phyloP scores from a whole-genome alignment of 1,140 invertebrate genomes.

The Platyscapa corneri region DNA sequence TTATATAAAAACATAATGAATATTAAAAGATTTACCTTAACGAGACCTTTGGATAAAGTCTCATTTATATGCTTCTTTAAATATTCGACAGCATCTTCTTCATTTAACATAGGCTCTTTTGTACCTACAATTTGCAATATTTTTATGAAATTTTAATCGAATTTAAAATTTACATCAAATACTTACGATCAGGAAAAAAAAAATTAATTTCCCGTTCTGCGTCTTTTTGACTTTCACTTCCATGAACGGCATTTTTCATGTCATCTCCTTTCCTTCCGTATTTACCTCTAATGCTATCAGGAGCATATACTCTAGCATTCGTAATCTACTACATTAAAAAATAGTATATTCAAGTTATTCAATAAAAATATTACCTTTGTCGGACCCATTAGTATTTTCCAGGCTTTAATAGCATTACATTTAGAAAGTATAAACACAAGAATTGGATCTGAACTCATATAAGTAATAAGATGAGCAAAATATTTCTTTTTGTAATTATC shows the following conservation, averaged over 20 bases:
- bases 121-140: slow-evolving; percentile 12
- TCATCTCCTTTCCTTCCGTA: slow-evolving; percentile 81
- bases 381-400: slow-evolving; percentile 83
- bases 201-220: slow-evolving; percentile 90
- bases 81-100: slow-evolving; percentile 77
- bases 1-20: neutral
- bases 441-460: slow-evolving; percentile 84
- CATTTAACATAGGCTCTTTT: neutral
- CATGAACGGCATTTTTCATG: slow-evolving; percentile 86
- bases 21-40: slow-evolving; percentile 72
- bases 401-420: slow-evolving; percentile 80
- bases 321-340: neutral
- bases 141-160: neutral
- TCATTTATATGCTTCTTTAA: slow-evolving; percentile 80
- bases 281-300: slow-evolving; percentile 81
- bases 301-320: slow-evolving; percentile 76
- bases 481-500: slow-evolving; percentile 81
- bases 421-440: slow-evolving; percentile 82
- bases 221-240: slow-evolving; percentile 82
- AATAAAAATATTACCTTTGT: slow-evolving; percentile 68
- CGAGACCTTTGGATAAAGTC: slow-evolving; percentile 80
- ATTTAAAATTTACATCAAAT: neutral
- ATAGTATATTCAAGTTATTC: neutral
- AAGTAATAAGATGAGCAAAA: slow-evolving; percentile 84
- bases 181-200: slow-evolving; percentile 88